Conservation (phyloP, 2,113 vertebrate genomes). For the Plectropomus leopardus region DNA sequence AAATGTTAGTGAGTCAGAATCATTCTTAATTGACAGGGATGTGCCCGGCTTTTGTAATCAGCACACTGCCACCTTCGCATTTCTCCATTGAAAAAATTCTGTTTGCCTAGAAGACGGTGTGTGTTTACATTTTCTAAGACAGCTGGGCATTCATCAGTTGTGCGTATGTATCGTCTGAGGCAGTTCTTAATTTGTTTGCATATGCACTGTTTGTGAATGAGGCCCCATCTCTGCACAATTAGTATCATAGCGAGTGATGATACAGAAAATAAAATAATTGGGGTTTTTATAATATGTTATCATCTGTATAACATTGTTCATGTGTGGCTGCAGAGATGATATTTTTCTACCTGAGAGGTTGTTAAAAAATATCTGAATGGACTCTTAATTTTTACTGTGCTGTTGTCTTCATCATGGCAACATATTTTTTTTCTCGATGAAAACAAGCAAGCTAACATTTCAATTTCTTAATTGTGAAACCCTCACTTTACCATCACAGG, state of each 20-base stretch:
- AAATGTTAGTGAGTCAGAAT: too few relatives aligned
- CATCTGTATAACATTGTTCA: background rate
- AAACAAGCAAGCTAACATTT: slow-evolving; percentile 43
- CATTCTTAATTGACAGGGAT: too few relatives aligned
- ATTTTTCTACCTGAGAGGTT: background rate
- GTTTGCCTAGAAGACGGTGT: too few relatives aligned
- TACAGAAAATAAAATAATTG: background rate
- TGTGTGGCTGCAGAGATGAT: background rate
- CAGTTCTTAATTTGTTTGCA: too few relatives aligned
- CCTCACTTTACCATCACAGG: slow-evolving; percentile 39
- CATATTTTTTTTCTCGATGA: slow-evolving; percentile 31
- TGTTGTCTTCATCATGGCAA: slow-evolving; percentile 48
- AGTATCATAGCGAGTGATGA: background rate
- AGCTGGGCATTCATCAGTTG: too few relatives aligned
- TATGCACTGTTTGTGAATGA: too few relatives aligned
- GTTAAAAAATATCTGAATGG: background rate
- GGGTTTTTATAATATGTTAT: background rate
- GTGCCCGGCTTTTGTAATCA: too few relatives aligned
- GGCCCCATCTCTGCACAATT: background rate
- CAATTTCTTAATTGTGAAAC: slow-evolving; percentile 54
- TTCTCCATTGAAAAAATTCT: too few relatives aligned
- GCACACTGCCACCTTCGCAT: too few relatives aligned
- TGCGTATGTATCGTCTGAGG: too few relatives aligned
- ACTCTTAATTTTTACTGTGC: slow-evolving; percentile 51
- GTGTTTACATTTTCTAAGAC: too few relatives aligned